Evolutionary conservation across 2,113 vertebrate species (phyloP), one percentile per base, ranked within the genome.

Genomic region (Callospermophilus lateralis): DNA sequence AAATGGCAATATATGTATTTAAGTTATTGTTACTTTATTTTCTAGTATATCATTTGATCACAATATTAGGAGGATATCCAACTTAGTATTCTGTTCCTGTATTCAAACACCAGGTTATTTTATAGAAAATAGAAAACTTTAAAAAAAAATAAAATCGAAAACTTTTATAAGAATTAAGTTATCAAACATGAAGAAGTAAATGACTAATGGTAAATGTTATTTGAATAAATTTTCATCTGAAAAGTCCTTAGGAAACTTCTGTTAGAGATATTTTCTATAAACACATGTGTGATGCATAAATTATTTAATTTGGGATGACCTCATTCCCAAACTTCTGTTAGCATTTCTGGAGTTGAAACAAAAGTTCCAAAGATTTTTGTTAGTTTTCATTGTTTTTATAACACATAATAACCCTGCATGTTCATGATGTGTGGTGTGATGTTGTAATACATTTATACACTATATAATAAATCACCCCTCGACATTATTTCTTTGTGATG

Each of bases 171-270:
- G 34, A 92, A 92, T 48, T 90, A 93, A 91, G 74, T 77, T 8
- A 12, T 68, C 48, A 89, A 70, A 80, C 87, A 80, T 30, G 6
- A 84, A 94, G 76, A 93, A 22, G 63, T 79, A 5, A 42, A 53
- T 93, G 26, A 4, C 30, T 90, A 92, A 96, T 81, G 86, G 4
- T 72, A 93, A 96, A 45, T 74, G 22, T 10, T 92, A 76, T 95
- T 87, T 80, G 34, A 94, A 80, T 83, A 86, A 55, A 94, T 94
- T 94, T 92, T 10, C 80, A 94, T 94, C 65, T 95, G 63, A 87
- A 95, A 90, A 12, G n/a, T 42, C 22, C 48, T 90, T 32, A 86
- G 55, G 67, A 92, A 94, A 68, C 65, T 93, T 85, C 0, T 84
- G 93, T 93, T 78, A 89, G n/a, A 68, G 20, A 87, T 78, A 16